Conservation (phyloP, 2,113 vertebrate species). For the Sitta europaea region DNA sequence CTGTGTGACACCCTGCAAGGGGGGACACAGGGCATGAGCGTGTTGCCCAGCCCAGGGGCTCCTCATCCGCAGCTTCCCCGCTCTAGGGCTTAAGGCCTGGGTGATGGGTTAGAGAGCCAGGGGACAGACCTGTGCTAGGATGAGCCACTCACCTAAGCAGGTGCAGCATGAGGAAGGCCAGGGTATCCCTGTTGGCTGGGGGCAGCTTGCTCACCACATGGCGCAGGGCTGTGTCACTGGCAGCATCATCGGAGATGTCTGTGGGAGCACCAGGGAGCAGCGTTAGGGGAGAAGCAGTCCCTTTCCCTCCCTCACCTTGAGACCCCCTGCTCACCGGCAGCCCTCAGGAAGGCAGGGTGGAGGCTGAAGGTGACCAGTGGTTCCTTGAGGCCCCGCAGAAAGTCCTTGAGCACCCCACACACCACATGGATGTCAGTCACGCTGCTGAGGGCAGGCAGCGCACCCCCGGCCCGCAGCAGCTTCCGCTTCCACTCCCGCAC, state of each 20-base stretch:
- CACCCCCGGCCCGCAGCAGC: constrained; percentile 62
- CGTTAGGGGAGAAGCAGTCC: background rate
- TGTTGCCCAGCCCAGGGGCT: background rate
- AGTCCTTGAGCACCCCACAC: constrained; percentile 86
- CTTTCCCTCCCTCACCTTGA: background rate
- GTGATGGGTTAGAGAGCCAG: background rate
- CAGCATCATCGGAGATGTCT: constrained; percentile 74
- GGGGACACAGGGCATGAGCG: fast-evolving
- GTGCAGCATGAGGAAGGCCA: constrained; percentile 83
- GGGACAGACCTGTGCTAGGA: background rate
- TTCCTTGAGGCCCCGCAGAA: constrained; percentile 81
- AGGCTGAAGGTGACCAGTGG: constrained; percentile 83
- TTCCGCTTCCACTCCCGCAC: constrained; percentile 79
- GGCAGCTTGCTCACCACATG: constrained; percentile 77
- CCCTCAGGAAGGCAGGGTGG: constrained; percentile 78
- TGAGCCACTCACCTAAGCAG: constrained; percentile 69
- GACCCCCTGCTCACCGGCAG: constrained; percentile 65
- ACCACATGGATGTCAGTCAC: constrained; percentile 82
- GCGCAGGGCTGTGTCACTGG: constrained; percentile 48
- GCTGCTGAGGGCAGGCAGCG: constrained; percentile 21
- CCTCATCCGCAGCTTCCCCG: fast-evolving
- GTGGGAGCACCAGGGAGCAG: background rate
- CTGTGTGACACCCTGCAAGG: constrained; percentile 72
- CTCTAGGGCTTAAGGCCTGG: background rate
- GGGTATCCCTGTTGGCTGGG: constrained; percentile 77